These are phyloP conservation scores for Festucalex cinctus DNA, from an alignment of 2,113 vertebrate genomes.

Conservation along the genomic window DNA sequence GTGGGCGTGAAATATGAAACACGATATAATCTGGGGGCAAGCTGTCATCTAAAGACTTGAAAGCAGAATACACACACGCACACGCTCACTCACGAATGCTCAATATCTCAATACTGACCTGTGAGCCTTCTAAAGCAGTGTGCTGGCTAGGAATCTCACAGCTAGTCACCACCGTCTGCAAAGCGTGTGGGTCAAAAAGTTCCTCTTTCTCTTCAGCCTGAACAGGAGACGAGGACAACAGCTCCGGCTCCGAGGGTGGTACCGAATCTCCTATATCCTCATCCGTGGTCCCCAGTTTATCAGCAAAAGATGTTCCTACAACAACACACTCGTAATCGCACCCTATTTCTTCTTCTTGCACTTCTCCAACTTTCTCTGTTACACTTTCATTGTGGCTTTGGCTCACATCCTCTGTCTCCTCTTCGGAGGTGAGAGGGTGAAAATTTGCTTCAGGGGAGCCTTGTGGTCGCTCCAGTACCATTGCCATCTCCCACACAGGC, in stretches of 20 bases:
- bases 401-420: conserved; percentile 39
- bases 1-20: too few relatives aligned
- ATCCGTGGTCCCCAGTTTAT: conserved; percentile 41
- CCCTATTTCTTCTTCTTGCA: conserved; percentile 33
- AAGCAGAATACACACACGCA: neutral
- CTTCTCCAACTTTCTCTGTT: conserved; percentile 12
- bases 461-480: conserved; percentile 49
- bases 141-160: conserved; percentile 76
- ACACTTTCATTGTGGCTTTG: conserved; percentile 12
- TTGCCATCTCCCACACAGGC: conserved; percentile 66
- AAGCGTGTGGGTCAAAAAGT: conserved; percentile 74
- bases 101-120: conserved; percentile 58
- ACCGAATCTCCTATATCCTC: conserved; percentile 15
- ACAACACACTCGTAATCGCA: conserved; percentile 55
- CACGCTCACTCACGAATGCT: neutral
- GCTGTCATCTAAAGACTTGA: neutral
- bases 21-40: too few relatives aligned
- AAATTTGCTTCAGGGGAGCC: conserved; percentile 23
- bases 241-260: conserved; percentile 18
- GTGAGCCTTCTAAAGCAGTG: conserved; percentile 74
- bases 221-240: conserved; percentile 29
- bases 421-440: conserved; percentile 28
- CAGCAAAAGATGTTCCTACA: conserved; percentile 36
- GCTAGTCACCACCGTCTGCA: conserved; percentile 76
- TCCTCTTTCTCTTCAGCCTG: conserved; percentile 62